These are phyloP conservation scores for Bombus confusus DNA, from an alignment of 1,140 invertebrate species.

Conservation along the genomic window DNA sequence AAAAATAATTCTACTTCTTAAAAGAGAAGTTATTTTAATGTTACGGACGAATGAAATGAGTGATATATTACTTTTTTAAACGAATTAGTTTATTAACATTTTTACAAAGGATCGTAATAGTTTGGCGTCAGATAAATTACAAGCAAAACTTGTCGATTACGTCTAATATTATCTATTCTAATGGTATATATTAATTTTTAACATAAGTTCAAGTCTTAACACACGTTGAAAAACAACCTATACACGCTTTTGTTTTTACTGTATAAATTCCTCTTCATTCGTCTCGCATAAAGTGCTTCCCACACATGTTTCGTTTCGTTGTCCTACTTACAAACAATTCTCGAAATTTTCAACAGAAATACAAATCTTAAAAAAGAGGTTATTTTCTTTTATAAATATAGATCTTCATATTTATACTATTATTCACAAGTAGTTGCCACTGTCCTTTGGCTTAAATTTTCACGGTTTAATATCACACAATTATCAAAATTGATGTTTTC, in stretches of 20 bases:
- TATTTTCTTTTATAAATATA: not conserved
- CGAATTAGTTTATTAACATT: constrained; percentile 76
- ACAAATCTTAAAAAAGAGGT: not conserved
- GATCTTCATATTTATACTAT: not conserved
- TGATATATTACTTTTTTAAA: constrained; percentile 29
- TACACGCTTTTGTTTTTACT: constrained; percentile 19
- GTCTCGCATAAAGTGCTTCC: constrained; percentile 39
- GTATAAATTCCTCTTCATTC: constrained; percentile 43
- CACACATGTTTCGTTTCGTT: constrained; percentile 43
- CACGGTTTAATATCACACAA: not conserved
- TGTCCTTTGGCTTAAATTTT: not conserved
- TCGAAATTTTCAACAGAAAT: not conserved
- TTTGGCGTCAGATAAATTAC: constrained; percentile 78
- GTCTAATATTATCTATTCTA: constrained; percentile 54
- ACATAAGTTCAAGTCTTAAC: constrained; percentile 30
- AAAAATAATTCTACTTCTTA: not conserved
- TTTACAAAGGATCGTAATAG: constrained; percentile 72
- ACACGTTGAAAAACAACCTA: constrained; percentile 32
- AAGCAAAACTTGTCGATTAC: constrained; percentile 65
- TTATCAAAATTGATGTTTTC: not conserved
- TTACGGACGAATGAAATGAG: not conserved
- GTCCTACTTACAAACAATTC: not conserved
- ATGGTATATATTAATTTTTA: constrained; percentile 57
- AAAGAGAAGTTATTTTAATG: not conserved
- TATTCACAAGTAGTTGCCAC: not conserved